A percentile compares a stretch with the other conserved stretches of the same genome.
These are phyloP conservation scores for Eretmocerus hayati DNA, from an alignment of 2,888 invertebrate species.

Conservation along the genomic window DNA sequence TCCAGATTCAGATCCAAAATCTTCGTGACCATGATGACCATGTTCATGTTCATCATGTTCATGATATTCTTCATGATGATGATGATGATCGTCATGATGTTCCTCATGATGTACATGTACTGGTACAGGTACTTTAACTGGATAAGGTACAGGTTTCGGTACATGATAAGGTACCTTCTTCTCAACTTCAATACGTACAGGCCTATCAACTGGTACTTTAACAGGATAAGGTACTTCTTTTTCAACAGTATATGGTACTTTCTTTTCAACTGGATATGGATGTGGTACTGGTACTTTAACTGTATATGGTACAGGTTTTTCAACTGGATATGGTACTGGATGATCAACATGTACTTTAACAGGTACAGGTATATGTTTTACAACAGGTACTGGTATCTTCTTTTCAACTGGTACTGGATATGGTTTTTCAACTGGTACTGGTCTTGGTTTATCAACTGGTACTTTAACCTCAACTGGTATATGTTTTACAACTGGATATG, in stretches of 20 bases:
- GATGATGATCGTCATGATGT: slow-evolving; percentile 22
- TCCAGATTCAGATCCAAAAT: neutral
- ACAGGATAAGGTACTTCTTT: slow-evolving; percentile 61
- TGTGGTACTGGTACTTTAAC: slow-evolving; percentile 55
- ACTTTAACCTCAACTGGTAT: slow-evolving; percentile 65
- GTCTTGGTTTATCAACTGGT: slow-evolving; percentile 54
- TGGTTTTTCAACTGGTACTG: slow-evolving; percentile 39
- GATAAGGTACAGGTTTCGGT: slow-evolving; percentile 57
- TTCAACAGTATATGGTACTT: slow-evolving; percentile 60
- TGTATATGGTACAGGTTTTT: slow-evolving; percentile 37
- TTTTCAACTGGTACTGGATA: slow-evolving; percentile 70
- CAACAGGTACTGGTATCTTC: slow-evolving; percentile 65
- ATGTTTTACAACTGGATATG: slow-evolving; percentile 68
- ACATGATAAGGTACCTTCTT: slow-evolving; percentile 40
- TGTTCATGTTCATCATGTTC: slow-evolving; percentile 18
- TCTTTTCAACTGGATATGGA: slow-evolving; percentile 67
- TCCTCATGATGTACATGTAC: slow-evolving; percentile 52
- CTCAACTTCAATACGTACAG: slow-evolving; percentile 34
- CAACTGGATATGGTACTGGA: slow-evolving; percentile 49
- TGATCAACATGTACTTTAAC: slow-evolving; percentile 54
- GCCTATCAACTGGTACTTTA: slow-evolving; percentile 52
- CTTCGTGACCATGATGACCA: neutral
- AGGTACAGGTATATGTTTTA: slow-evolving; percentile 61
- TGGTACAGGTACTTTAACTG: slow-evolving; percentile 64
- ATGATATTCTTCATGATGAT: slow-evolving; percentile 23